A percentile compares a stretch with the other conserved stretches of the same genome.
These are phyloP conservation scores for Galeruca laticollis DNA, from an alignment of 2,888 invertebrate species.

Conservation along the genomic window DNA sequence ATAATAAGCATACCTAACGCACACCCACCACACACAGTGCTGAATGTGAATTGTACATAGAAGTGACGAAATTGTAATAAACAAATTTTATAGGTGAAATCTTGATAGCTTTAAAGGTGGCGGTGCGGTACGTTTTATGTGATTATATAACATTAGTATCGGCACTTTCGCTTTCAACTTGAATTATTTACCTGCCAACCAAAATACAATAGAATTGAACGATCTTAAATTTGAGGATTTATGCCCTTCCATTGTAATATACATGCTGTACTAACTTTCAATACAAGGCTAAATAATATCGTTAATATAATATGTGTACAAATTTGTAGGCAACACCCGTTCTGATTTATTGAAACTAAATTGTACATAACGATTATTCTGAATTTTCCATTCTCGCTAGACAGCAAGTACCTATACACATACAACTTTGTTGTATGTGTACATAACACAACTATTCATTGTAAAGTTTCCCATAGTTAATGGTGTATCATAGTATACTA, in stretches of 20 bases:
- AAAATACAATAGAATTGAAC: slow-evolving; percentile 38
- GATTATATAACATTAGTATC: slow-evolving; percentile 38
- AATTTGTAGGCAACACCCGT: background rate
- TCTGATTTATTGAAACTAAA: background rate
- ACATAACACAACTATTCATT: no score
- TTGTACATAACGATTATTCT: slow-evolving; percentile 1
- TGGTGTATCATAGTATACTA: background rate
- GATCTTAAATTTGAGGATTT: slow-evolving; percentile 16
- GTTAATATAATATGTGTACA: slow-evolving; percentile 1
- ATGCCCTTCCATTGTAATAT: slow-evolving; percentile 24
- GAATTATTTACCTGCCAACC: slow-evolving; percentile 27
- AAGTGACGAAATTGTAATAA: slow-evolving; percentile 62
- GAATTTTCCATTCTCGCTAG: background rate
- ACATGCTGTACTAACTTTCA: slow-evolving; percentile 10
- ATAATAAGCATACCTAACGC: slow-evolving; percentile 33
- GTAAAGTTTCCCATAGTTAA: background rate
- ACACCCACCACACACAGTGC: slow-evolving; percentile 52
- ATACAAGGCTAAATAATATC: slow-evolving; percentile 6
- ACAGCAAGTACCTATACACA: background rate
- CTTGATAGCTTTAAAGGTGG: slow-evolving; percentile 54
- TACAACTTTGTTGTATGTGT: background rate
- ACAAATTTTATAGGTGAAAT: slow-evolving; percentile 58
- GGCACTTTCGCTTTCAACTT: slow-evolving; percentile 39
- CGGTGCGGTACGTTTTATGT: slow-evolving; percentile 50
- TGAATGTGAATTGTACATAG: slow-evolving; percentile 64